A percentile compares a stretch with the other conserved stretches of the same genome.
Evolutionary conservation across 2,888 invertebrate species (phyloP).

Genomic region (Cotesia congregata): DNA sequence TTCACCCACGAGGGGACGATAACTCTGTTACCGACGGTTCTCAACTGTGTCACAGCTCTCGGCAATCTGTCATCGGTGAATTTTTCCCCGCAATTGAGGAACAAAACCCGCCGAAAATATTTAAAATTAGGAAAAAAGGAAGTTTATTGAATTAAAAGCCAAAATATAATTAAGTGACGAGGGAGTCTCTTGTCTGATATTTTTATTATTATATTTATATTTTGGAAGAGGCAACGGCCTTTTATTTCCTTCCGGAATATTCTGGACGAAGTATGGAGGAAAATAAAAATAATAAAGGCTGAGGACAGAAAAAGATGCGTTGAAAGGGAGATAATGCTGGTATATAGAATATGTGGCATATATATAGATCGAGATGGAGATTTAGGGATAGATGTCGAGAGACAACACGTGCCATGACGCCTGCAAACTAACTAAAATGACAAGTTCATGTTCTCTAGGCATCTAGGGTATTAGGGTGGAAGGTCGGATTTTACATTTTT

Average conservation of each 20-base stretch:
- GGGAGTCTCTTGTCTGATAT: neutral
- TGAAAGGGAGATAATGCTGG: slow-evolving; percentile 21
- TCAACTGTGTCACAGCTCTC: slow-evolving; percentile 49
- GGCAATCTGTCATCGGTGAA: neutral
- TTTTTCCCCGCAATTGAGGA: neutral
- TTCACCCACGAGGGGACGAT: slow-evolving; percentile 53
- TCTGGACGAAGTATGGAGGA: slow-evolving; percentile 3
- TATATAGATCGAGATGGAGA: neutral
- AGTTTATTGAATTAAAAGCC: neutral
- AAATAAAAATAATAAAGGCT: slow-evolving; percentile 30
- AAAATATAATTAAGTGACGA: slow-evolving; percentile 14
- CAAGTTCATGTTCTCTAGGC: neutral
- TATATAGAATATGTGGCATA: neutral
- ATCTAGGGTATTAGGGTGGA: neutral
- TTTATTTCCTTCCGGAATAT: slow-evolving; percentile 37
- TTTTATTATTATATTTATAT: neutral
- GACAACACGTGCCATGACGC: neutral
- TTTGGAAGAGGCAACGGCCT: slow-evolving; percentile 24
- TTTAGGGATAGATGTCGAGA: neutral
- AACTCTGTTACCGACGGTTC: slow-evolving; percentile 63
- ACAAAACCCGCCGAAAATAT: neutral
- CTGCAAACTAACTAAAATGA: slow-evolving; percentile 2
- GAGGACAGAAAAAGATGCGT: slow-evolving; percentile 21
- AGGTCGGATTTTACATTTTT: neutral
- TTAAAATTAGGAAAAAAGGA: neutral